These are phyloP conservation scores for Gryllus longicercus DNA, from an alignment of 2,888 invertebrate species.

Conservation along the genomic window DNA sequence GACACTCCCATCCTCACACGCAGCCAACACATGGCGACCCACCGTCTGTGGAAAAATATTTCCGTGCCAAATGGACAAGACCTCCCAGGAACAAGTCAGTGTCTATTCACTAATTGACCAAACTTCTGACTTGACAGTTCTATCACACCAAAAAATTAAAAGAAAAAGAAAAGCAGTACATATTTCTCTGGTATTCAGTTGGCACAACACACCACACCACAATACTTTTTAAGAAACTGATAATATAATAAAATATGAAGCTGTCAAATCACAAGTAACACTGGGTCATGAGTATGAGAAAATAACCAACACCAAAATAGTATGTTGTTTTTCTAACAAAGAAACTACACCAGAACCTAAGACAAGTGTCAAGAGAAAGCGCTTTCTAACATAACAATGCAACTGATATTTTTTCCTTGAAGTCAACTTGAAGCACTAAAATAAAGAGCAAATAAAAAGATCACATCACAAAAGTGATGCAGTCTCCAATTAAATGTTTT, in stretches of 20 bases:
- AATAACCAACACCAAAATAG: not conserved
- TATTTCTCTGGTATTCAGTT: not conserved
- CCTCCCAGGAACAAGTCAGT: not conserved
- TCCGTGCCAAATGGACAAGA: not conserved
- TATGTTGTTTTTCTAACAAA: not conserved
- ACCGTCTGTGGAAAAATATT: conserved; percentile 53
- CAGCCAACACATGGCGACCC: conserved; percentile 59
- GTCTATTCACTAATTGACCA: not conserved
- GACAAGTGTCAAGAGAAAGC: too few species aligned
- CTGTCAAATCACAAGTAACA: conserved; percentile 17
- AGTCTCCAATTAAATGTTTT: too few species aligned
- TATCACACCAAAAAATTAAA: conserved; percentile 3
- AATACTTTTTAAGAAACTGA: not conserved
- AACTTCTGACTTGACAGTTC: conserved; percentile 17
- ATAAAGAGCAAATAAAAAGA: too few species aligned
- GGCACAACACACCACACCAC: conserved; percentile 12
- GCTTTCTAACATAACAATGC: too few species aligned
- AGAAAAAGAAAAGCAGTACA: not conserved
- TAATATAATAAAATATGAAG: not conserved
- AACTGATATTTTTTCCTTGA: too few species aligned
- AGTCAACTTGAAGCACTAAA: too few species aligned
- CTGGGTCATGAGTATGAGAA: not conserved
- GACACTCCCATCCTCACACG: conserved; percentile 61
- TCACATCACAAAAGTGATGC: too few species aligned
- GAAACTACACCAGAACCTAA: too few species aligned